Base-by-base conservation (phyloP, 1,140 invertebrate species). In the Heterodera carotae region DNA sequence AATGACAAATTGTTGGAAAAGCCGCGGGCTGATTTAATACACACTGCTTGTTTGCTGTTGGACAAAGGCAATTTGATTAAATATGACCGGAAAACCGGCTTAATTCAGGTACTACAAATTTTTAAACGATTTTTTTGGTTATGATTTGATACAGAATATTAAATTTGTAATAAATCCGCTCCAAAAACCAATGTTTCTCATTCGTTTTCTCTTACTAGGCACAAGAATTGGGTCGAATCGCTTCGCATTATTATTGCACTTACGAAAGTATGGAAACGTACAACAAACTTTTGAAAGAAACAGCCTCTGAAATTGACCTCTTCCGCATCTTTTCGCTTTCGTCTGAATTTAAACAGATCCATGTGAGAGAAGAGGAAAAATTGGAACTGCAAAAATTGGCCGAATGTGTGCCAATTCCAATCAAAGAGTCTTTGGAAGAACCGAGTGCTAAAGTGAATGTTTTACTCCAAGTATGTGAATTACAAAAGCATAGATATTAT, bases 311-410 rank as follows among this genome's bases (percentile, higher is more conserved):
- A 89, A 99, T 99, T 79, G 97, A 99, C 88, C 89, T 99, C 5
- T 98, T 99, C 88, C 90, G 97, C n/a, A 96, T 99, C 1, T 99
- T 99, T 88, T 98, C 96, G 0, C 90, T 98, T n/a, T 97, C 95
- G 0, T 92, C 93, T 0, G 95, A 98, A 88, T 98, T 98, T 87
- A 92, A 92, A 80, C 92, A 96, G 86, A 94, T 97, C 92, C 93
- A 81, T 33, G 96, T 99, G 0, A 90, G 97, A 27, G 97, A 99
- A 87, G 97, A 99, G 89, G 97, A 99, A 89, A 98, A 99, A 85
- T 88, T 98, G 66, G 97, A 99, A 88, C 88, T 99, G 48, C 93
- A 96, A 82, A 99, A 98, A 88, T 89, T 99, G 0, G 95, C 99
- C 92, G 95, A 97, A 88, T 90, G 94, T 83, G 97, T 99, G 0